These are phyloP conservation scores for Neopelma chrysocephalum DNA, from an alignment of 2,797 vertebrate genomes.

Conservation along the genomic window DNA sequence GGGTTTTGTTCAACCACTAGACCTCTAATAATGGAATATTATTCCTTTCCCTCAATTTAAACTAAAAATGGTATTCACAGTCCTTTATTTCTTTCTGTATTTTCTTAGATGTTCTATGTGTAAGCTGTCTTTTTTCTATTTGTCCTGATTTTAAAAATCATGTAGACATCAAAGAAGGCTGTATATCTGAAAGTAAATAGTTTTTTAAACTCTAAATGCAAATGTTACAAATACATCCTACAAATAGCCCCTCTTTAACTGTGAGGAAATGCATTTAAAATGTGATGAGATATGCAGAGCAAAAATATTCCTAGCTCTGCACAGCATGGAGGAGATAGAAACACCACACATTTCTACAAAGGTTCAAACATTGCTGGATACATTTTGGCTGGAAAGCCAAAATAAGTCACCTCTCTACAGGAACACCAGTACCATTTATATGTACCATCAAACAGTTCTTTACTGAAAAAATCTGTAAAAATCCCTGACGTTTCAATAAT, in stretches of 20 bases:
- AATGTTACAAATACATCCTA: neutral
- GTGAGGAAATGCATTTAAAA: neutral
- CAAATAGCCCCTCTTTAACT: neutral
- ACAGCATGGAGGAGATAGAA: neutral
- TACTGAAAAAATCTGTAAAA: neutral
- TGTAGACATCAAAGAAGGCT: neutral
- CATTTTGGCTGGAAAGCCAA: neutral
- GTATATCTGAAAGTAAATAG: neutral
- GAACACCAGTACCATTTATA: neutral
- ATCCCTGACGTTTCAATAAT: neutral
- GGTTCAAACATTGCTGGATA: neutral
- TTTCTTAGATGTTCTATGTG: neutral
- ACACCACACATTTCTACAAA: neutral
- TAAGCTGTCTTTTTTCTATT: neutral
- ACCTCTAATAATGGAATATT: neutral
- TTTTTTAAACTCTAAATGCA: neutral
- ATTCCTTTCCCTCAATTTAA: neutral
- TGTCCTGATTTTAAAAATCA: neutral
- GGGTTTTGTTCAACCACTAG: neutral
- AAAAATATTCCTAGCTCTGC: neutral
- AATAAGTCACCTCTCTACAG: neutral
- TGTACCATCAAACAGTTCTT: neutral
- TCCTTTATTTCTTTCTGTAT: neutral
- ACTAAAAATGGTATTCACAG: neutral
- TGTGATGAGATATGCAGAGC: neutral